Base-by-base conservation (phyloP, 2,888 invertebrate genomes). In the Chaitophorus viminalis region DNA sequence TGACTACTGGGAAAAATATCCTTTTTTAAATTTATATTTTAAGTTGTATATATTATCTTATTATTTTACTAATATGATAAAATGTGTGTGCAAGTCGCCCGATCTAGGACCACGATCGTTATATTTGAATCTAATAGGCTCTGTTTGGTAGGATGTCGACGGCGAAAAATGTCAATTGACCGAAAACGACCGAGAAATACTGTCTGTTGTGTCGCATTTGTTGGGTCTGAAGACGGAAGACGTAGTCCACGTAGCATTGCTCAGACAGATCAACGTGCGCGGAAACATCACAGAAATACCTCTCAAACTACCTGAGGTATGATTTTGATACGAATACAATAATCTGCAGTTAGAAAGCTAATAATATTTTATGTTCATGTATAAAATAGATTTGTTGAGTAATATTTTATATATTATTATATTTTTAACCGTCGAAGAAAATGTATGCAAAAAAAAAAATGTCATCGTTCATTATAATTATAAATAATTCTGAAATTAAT, bases 221-320 rank as follows among this genome's bases (percentile, higher is more conserved):
- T 92, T 98, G 88, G 96, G 96, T 0, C 92, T 97, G 81, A 94
- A 95, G 82, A 93, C 94, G 81, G 95, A 95, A 82, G 95, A 95
- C 90, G 93, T 97, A 21, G 94, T 94, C 85, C 94, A 96, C 90
- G 96, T 97, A 36, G 93, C 96, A 46, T 92, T 97, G 46, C 92
- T 94, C 88, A 92, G 97, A 33, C 97, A 97, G 92, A 98, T 98
- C 91, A 97, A 97, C 91, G 97, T 98, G 36, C 93, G 97, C 17
- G 97, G 98, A 5, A 97, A 97, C 91, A 96, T 97, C 89, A 98
- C 97, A 0, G 97, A 97, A 91, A 98, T 98, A 90, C 97, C 97
- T 6, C 92, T 97, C 76, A 95, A 97, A 91, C 92, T 97, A 86
- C 96, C 95, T 91, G 97, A 97, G 93, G 96, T 95, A 91, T 90